Conservation (phyloP, 2,888 invertebrate species). For the Leistus spinibarbis region DNA sequence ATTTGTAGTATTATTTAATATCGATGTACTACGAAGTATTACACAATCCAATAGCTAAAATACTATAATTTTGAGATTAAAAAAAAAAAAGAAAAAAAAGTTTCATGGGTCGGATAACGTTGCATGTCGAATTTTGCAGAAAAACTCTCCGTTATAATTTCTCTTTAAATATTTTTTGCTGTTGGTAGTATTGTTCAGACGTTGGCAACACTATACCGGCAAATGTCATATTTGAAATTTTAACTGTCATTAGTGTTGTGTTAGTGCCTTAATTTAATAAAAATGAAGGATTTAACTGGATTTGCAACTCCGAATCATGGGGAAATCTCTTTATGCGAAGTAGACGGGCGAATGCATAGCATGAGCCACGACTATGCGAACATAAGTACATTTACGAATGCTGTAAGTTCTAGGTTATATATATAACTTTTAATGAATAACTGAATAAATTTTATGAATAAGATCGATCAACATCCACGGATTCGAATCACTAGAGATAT, state of each 20-base stretch:
- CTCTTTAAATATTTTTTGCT: too few relatives aligned
- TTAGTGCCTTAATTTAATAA: constrained; percentile 12
- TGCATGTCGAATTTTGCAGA: too few relatives aligned
- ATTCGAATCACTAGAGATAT: constrained; percentile 72
- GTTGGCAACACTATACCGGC: not conserved
- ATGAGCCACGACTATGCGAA: constrained; percentile 64
- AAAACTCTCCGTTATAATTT: too few relatives aligned
- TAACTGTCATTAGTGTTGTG: not conserved
- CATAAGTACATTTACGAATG: constrained; percentile 63
- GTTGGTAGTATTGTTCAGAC: too few relatives aligned
- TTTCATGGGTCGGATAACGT: not conserved
- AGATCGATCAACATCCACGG: constrained; percentile 71
- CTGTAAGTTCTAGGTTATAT: constrained; percentile 65
- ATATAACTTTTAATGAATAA: constrained; percentile 2
- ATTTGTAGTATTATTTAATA: not conserved
- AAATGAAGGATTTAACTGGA: constrained; percentile 51
- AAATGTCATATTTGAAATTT: constrained; percentile 8
- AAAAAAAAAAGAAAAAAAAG: not conserved
- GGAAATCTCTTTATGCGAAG: constrained; percentile 66
- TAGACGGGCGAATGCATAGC: constrained; percentile 67
- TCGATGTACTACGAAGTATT: too few relatives aligned
- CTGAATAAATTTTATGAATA: constrained; percentile 44
- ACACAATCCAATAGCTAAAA: too few relatives aligned
- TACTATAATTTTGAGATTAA: too few relatives aligned
- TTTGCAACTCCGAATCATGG: constrained; percentile 54